Conservation (phyloP, 2,113 vertebrate genomes). For the Sinocyclocheilus anshuiensis region DNA sequence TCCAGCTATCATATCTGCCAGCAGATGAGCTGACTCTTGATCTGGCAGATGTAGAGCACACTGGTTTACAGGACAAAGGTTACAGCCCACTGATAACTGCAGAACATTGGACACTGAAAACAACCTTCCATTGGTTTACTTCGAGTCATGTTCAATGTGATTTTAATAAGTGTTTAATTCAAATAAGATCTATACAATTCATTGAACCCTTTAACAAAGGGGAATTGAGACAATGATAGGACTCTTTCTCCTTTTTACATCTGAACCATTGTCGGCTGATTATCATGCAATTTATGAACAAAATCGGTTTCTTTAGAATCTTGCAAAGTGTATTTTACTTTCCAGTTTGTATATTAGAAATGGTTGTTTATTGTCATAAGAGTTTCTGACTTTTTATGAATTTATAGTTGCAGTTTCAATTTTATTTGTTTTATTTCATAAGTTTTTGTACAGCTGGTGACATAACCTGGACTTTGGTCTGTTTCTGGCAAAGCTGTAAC, state of each 20-base stretch:
- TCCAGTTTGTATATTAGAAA: background rate
- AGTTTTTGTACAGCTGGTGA: background rate
- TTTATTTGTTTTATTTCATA: background rate
- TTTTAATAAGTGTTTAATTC: background rate
- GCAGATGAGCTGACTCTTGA: conserved; percentile 31
- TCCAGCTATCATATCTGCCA: conserved; percentile 21
- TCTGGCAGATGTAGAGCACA: conserved; percentile 22
- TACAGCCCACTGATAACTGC: conserved; percentile 70
- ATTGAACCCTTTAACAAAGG: background rate
- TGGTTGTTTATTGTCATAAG: background rate
- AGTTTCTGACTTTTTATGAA: background rate
- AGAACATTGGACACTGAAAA: conserved; percentile 73
- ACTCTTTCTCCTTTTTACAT: background rate
- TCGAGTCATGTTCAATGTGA: conserved; percentile 52
- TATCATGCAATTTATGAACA: too few relatives aligned
- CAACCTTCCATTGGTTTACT: conserved; percentile 55
- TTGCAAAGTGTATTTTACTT: background rate
- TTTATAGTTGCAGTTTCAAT: background rate
- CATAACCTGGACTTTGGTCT: conserved; percentile 27
- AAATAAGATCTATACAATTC: background rate
- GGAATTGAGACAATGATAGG: background rate
- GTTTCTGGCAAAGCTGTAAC: background rate
- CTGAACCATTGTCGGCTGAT: background rate
- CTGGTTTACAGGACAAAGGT: conserved; percentile 71
- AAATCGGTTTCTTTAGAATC: background rate